Base-by-base conservation (phyloP, 2,113 vertebrate genomes). In the Corvus moneduloides region DNA sequence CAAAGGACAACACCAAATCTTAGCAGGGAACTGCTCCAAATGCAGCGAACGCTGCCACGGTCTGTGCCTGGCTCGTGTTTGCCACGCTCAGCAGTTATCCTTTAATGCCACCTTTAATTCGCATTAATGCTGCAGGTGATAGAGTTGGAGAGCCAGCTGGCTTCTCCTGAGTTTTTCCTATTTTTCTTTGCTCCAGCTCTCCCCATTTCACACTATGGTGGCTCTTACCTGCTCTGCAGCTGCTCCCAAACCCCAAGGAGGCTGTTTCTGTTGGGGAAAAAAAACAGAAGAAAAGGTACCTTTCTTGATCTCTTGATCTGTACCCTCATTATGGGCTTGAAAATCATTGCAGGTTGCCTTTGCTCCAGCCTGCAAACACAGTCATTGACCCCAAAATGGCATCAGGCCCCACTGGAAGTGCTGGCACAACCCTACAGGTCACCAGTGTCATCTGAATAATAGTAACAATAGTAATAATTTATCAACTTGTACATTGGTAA, bases 1-100 rank as follows among this genome's bases (percentile, higher is more conserved):
- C 1, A 0, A 54, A 28, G 44, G 35, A 14, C 44, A 54, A 0
- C 6, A 12, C 6, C 37, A 66, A 56, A 23, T 16, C 37, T 21
- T 21, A 35, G 22, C 28, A 11, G 44, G 41, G 37, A 78, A 30
- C 18, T 0, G 4, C 71, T 48, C 41, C 46, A 19, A 66, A 66
- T 1, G 7, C 10, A 2, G 62, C 71, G 71, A 82, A 58, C 35
- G 62, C 51, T 1, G 8, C 35, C 33, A 8, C 0, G 1, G 14
- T 3, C 69, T 26, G 56, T 3, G 5, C 56, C 56, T 4, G 1
- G 32, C 80, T 94, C 22, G 3, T n/a, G 54, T 48, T 71, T 10
- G 23, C 80, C 1, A 1, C 10, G 8, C 66, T 32, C 72, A 3
- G 28, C 1, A 72, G 67, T 1, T 26, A 37, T 39, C 9, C 55